Evolutionary conservation across 2,113 vertebrate species (phyloP).

Genomic region (Erythrolamprus reginae): DNA sequence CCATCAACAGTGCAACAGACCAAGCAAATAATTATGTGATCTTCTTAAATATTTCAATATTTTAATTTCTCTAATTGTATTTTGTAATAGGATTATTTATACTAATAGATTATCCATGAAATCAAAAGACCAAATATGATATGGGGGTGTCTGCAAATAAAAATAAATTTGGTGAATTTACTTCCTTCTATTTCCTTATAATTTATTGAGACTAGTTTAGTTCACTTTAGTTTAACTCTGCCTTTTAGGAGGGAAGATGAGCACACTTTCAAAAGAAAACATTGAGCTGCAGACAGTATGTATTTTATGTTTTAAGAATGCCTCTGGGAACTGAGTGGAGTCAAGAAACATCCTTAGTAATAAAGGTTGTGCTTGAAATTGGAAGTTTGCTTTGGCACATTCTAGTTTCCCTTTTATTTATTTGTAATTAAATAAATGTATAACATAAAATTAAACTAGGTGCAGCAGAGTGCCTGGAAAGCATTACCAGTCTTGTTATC

Average conservation of each 20-base stretch:
- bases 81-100: neutral
- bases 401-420: neutral
- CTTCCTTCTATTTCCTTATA: neutral
- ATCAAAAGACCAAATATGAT: neutral
- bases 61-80: neutral
- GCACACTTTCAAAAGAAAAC: neutral
- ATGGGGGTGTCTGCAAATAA: neutral
- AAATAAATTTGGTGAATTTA: neutral
- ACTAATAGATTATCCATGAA: neutral
- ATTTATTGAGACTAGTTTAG: neutral
- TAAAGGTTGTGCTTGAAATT: neutral
- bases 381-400: neutral
- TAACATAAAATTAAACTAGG: neutral
- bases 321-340: neutral
- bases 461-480: neutral
- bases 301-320: neutral
- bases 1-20: neutral
- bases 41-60: neutral
- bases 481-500: neutral
- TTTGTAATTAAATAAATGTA: neutral
- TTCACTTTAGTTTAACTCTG: neutral
- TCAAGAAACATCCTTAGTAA: neutral
- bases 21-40: neutral
- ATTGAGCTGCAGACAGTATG: neutral
- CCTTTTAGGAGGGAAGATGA: neutral